These are phyloP conservation scores for Aphelinus atriplicis DNA, from an alignment of 1,140 invertebrate species.

Conservation along the genomic window DNA sequence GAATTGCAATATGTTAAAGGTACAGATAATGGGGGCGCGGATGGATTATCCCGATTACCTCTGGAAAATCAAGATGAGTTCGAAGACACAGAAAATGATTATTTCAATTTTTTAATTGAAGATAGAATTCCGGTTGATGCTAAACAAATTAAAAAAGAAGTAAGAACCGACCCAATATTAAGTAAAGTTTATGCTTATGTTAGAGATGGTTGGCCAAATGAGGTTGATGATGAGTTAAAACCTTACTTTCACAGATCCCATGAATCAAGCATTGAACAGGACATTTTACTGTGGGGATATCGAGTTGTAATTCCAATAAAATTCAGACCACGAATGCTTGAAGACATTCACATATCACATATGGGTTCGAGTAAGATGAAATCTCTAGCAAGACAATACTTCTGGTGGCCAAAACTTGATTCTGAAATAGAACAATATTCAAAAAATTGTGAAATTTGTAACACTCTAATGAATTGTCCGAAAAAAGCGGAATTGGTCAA, in stretches of 20 bases:
- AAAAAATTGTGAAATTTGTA: conserved; percentile 10
- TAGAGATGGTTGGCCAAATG: background rate
- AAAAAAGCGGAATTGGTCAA: conserved; percentile 30
- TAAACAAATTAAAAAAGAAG: conserved; percentile 40
- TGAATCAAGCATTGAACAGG: conserved; percentile 36
- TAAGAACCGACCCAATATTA: conserved; percentile 38
- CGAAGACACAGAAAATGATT: conserved; percentile 27
- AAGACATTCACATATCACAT: conserved; percentile 37
- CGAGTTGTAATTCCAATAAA: conserved; percentile 46
- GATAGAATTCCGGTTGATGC: conserved; percentile 41
- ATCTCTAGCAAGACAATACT: conserved; percentile 45
- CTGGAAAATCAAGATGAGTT: conserved; percentile 12
- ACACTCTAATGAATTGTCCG: background rate
- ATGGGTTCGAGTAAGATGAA: conserved; percentile 21
- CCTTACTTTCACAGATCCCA: conserved; percentile 15
- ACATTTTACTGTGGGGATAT: conserved; percentile 44
- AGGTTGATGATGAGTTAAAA: conserved; percentile 30
- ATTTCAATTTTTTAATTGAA: conserved; percentile 46
- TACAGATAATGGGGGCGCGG: conserved; percentile 45
- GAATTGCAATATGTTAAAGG: conserved; percentile 43
- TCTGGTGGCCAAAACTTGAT: conserved; percentile 56
- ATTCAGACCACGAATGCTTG: background rate
- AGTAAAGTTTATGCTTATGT: conserved; percentile 42
- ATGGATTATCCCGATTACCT: conserved; percentile 51
- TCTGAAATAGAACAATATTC: conserved; percentile 47